Evolutionary conservation across 2,888 invertebrate genomes (phyloP), one percentile per base, ranked within the genome.

Genomic region (Apodemia mormo): DNA sequence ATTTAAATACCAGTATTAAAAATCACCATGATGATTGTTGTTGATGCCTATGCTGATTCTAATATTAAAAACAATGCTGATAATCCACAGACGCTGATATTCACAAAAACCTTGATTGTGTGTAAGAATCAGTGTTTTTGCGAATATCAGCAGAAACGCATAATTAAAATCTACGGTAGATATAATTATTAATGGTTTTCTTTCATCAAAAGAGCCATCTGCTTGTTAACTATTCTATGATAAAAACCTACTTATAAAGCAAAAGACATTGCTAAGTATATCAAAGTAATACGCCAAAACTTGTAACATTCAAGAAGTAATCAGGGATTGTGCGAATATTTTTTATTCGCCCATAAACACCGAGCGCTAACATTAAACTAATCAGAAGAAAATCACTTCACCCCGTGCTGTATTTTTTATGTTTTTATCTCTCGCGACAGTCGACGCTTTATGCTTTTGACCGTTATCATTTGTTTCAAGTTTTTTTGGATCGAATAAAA

Each of bases 391-490:
- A 61, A 61, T 61, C 61, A 61, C 61, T 61, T 61, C 61, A 30
- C 33, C 61, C 61, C 68, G 64, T 54, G 66, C 56, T 69, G 70
- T 70, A 67, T 72, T 72, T 76, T 73, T 72, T 69, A 70, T 71
- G 70, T 73, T 73, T 73, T 73, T 73, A 75, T 75, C 73, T 74
- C 33, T 68, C 66, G 70, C 66, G 67, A 74, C 68, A 69, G 71
- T 68, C 68, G 43, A 68, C 65, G 69, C 69, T 71, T 71, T 61
- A 69, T 69, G 45, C 71, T 69, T 70, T 68, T 69, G 43, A 14
- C 68, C 58, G 4, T 45, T 73, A 69, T 71, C 61, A 73, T 70
- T 71, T 69, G 70, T 58, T 69, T 37, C 52, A 22, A 30, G 58
- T 66, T 33, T 65, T 40, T 65, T 45, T 5, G 5, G 14, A 49